phyloP scores from a whole-genome alignment of 2,797 vertebrate species.

The Rallus crepitans region DNA sequence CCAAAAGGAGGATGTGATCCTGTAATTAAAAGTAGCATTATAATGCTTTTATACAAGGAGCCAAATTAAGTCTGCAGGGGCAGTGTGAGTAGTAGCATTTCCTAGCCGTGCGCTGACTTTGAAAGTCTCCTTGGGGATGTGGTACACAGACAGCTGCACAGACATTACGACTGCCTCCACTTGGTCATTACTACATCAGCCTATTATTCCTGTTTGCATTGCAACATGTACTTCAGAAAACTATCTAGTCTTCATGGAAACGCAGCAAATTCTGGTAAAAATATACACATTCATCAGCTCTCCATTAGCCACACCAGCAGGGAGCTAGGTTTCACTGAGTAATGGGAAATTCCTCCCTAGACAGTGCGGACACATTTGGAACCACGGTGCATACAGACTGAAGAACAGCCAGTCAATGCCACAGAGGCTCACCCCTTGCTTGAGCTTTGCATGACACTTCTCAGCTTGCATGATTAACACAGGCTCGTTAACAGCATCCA shows the following conservation, averaged over 20 bases:
- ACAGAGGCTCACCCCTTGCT: rapidly evolving
- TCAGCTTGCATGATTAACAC: not conserved
- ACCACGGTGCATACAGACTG: rapidly evolving
- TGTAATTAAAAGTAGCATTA: conserved; percentile 50
- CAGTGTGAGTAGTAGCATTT: not conserved
- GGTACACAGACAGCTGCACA: not conserved
- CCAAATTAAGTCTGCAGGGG: not conserved
- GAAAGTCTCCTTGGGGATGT: not conserved
- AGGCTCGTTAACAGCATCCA: not conserved
- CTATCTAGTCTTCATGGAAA: not conserved
- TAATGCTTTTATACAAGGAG: not conserved
- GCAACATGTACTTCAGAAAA: not conserved
- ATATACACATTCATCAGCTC: not conserved
- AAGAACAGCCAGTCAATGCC: not conserved
- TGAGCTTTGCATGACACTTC: not conserved
- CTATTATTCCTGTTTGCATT: not conserved
- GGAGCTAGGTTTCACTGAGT: not conserved
- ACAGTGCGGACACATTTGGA: rapidly evolving
- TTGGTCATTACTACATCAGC: not conserved
- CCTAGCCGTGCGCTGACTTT: not conserved
- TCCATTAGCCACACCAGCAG: not conserved
- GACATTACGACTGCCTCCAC: not conserved
- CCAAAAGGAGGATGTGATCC: not conserved
- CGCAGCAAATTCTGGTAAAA: not conserved
- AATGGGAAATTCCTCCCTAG: not conserved